Percentiles rank a stretch among this genome's conserved stretches.
These are phyloP conservation scores for Reticulitermes lucifugus DNA, from an alignment of 2,888 invertebrate genomes.

Conservation along the genomic window DNA sequence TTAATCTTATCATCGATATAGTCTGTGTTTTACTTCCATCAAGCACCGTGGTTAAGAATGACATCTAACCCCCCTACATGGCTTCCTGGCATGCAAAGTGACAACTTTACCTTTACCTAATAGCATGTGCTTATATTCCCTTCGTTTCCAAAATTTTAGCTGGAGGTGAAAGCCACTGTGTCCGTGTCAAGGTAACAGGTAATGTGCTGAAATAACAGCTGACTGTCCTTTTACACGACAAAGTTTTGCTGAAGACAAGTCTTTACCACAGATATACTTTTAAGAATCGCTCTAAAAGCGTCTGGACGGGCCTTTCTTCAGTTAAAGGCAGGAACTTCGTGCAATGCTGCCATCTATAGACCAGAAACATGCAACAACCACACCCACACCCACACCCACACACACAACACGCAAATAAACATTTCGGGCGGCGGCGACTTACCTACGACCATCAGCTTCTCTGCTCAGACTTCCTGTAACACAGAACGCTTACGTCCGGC, in stretches of 20 bases:
- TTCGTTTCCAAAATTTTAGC: neutral
- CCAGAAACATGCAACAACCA: slow-evolving; percentile 33
- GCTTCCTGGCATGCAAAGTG: no score
- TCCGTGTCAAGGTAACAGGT: no score
- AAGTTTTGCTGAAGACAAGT: neutral
- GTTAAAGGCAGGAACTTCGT: slow-evolving; percentile 21
- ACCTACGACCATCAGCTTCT: neutral
- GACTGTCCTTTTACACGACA: neutral
- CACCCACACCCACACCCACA: slow-evolving; percentile 33
- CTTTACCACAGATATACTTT: neutral
- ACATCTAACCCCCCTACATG: no score
- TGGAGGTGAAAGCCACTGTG: no score
- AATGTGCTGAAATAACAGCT: neutral
- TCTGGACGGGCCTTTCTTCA: neutral
- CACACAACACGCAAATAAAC: slow-evolving; percentile 32
- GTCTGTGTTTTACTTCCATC: no score
- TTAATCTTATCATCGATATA: no score
- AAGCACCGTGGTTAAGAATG: no score
- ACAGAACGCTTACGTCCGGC: neutral
- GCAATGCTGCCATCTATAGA: slow-evolving; percentile 35
- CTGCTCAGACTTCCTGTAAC: neutral
- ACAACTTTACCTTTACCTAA: no score
- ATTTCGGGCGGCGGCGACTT: slow-evolving; percentile 2
- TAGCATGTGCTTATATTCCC: neutral
- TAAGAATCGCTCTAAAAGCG: slow-evolving; percentile 11